Conservation (phyloP, 2,888 invertebrate species). For the Eilema depressum region DNA sequence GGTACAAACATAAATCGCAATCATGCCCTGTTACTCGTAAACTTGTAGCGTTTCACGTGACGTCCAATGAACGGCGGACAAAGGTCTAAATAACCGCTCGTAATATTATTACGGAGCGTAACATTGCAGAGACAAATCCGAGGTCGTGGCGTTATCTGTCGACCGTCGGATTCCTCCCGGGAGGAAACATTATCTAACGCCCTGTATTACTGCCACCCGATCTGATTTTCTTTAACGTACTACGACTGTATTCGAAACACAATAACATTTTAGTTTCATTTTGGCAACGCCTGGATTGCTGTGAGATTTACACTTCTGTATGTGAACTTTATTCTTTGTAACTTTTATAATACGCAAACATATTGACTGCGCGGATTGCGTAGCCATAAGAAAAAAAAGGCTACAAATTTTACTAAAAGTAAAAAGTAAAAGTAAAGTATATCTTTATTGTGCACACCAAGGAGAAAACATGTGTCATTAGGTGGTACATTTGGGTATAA, state of each 20-base stretch:
- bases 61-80: conserved; percentile 43
- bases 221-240: conserved; percentile 67
- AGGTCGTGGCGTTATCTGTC: conserved; percentile 71
- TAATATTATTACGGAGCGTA: conserved; percentile 59
- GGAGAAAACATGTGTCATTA: too few species aligned
- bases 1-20: conserved; percentile 40
- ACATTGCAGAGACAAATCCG: conserved; percentile 69
- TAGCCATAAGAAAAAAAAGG: too few species aligned
- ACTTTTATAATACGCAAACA: neutral
- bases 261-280: conserved; percentile 67
- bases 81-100: conserved; percentile 55
- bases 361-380: neutral
- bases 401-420: too few species aligned
- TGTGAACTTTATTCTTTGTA: conserved; percentile 7
- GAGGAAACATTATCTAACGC: conserved; percentile 74
- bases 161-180: conserved; percentile 62
- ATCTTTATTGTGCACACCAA: too few species aligned
- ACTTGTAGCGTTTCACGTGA: conserved; percentile 44
- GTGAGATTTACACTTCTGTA: conserved; percentile 41
- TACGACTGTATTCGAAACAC: conserved; percentile 66
- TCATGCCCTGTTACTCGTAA: conserved; percentile 40
- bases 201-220: conserved; percentile 67
- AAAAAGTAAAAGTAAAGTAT: too few species aligned
- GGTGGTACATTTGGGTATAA: too few species aligned
- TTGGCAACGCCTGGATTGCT: conserved; percentile 47